Percentiles rank a stretch among this genome's conserved stretches.
Conservation (phyloP, 2,888 invertebrate species). For the Apodemia hepburni region DNA sequence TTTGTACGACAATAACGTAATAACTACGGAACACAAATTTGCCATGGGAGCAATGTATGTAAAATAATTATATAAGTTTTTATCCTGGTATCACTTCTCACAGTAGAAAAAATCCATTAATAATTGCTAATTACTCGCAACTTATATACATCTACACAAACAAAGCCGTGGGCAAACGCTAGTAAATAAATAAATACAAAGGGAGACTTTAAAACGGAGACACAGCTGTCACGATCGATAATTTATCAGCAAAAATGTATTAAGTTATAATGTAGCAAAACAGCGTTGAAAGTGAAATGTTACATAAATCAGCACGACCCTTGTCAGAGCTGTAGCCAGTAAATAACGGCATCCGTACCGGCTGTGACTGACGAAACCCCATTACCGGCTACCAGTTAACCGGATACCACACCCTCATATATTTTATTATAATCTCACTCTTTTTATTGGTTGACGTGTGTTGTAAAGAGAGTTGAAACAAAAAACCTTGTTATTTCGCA, state of each 20-base stretch:
- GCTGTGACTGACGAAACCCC: constrained; percentile 47
- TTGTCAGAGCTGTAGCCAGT: constrained; percentile 52
- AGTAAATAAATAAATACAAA: too few relatives aligned
- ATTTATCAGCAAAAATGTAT: constrained; percentile 25
- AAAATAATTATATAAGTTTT: too few relatives aligned
- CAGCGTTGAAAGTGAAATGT: constrained; percentile 59
- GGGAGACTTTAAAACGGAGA: neutral
- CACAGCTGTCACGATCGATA: neutral
- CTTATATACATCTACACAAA: too few relatives aligned
- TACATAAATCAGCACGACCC: constrained; percentile 69
- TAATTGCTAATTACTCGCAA: too few relatives aligned
- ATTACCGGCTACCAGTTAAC: constrained; percentile 34
- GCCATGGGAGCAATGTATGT: too few relatives aligned
- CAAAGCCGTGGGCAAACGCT: too few relatives aligned
- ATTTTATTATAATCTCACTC: constrained; percentile 29
- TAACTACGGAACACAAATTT: too few relatives aligned
- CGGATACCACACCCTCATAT: constrained; percentile 28
- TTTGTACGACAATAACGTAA: too few relatives aligned
- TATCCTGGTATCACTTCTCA: too few relatives aligned
- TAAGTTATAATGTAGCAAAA: constrained; percentile 43
- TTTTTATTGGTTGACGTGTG: constrained; percentile 1
- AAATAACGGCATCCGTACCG: constrained; percentile 54
- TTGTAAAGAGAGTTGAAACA: neutral
- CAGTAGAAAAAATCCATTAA: too few relatives aligned
- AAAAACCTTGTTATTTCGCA: too few relatives aligned